Base-by-base conservation (phyloP, 2,797 vertebrate genomes). In the Cirrhinus molitorella region DNA sequence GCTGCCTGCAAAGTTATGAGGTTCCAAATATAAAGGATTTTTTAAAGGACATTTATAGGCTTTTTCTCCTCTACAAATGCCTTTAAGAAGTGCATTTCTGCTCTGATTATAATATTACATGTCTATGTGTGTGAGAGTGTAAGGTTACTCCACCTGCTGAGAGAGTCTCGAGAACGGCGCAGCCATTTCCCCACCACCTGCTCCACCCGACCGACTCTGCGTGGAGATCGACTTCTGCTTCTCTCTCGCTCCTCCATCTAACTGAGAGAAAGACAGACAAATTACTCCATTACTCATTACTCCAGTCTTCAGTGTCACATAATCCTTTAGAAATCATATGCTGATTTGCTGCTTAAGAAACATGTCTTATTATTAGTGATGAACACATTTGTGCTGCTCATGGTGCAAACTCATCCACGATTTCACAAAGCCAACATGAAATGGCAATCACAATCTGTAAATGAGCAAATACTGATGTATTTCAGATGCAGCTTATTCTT, bases 161-260 rank as follows among this genome's bases (percentile, higher is more conserved):
- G 89, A 71, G 95, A 95, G 92, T 98, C 97, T 88, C 97, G 94
- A 61, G 97, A 96, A 49, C 97, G 97, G 47, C 97, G 95, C 88
- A 99, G 97, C 95, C 98, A 99, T 91, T 96, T 96, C 45, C 97
- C 96, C 91, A 99, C 98, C 94, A 99, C 97, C 91, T 99, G 98
- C 88, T 99, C 98, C 94, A 99, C 96, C 89, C 97, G 93, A 80
- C 94, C 95, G 84, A 96, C 92, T 93, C 96, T 95, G 83, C 96
- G 95, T 31, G 97, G 97, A 91, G 96, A 95, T 90, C 97, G 93
- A 92, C 95, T 96, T 94, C 95, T 90, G 93, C 95, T 96, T 93
- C 95, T 90, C 93, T 98, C 97, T 88, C 96, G 94, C 91, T 96
- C 95, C 93, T 96, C 96, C 96, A 97, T 97, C 93, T 96, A 98